A percentile compares a stretch with the other conserved stretches of the same genome.
These are phyloP conservation scores for Aphidius colemani DNA, from an alignment of 2,888 invertebrate genomes.

Conservation along the genomic window DNA sequence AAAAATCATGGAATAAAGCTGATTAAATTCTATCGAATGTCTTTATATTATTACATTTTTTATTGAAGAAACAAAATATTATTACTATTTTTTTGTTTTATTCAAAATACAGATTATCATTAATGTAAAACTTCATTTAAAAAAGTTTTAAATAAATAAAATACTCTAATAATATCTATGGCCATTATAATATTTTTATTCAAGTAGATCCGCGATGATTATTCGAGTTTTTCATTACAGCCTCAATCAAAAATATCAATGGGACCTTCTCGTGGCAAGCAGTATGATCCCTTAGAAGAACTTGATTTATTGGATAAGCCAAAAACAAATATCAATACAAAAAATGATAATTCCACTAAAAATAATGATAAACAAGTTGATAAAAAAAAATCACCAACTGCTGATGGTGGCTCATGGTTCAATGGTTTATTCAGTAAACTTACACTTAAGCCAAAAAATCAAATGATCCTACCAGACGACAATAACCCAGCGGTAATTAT, in stretches of 20 bases:
- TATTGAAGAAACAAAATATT: too few species aligned
- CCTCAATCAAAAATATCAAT: conserved; percentile 50
- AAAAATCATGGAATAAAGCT: too few species aligned
- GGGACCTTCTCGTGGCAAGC: conserved; percentile 52
- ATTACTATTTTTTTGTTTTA: too few species aligned
- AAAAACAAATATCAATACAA: conserved; percentile 31
- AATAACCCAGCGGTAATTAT: conserved; percentile 82
- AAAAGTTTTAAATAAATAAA: conserved; percentile 25
- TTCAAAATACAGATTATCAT: too few species aligned
- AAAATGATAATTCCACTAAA: conserved; percentile 36
- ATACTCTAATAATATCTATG: conserved; percentile 38
- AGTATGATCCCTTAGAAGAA: conserved; percentile 57
- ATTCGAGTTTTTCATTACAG: conserved; percentile 52
- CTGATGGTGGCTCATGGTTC: conserved; percentile 70
- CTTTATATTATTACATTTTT: too few species aligned
- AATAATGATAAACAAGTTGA: conserved; percentile 48
- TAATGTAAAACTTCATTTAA: conserved; percentile 3
- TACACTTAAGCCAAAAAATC: conserved; percentile 83
- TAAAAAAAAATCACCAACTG: conserved; percentile 58
- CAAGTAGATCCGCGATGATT: conserved; percentile 51
- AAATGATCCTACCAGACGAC: conserved; percentile 95
- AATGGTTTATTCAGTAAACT: conserved; percentile 86
- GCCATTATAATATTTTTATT: conserved; percentile 46
- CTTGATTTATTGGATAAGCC: conserved; percentile 54
- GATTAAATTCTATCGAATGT: too few species aligned